Base-by-base conservation (phyloP, 2,888 invertebrate genomes). In the Hirtodrosophila duncani region DNA sequence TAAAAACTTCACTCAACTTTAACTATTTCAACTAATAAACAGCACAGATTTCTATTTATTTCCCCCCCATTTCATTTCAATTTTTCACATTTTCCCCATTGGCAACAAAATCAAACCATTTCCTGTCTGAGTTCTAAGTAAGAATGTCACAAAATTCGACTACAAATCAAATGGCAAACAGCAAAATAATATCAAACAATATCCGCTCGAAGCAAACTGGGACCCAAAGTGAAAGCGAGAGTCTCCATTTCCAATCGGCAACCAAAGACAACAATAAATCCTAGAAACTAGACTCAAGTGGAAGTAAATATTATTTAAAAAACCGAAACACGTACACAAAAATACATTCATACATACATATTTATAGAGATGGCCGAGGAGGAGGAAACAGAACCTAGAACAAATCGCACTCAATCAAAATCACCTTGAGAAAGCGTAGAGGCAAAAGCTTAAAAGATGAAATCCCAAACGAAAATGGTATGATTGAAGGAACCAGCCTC, bases 351-450 rank as follows among this genome's bases (percentile, higher is more conserved):
- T n/a, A n/a, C n/a, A n/a, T n/a, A n/a, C n/a, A n/a, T n/a, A n/a
- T n/a, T n/a, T n/a, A n/a, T n/a, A n/a, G n/a, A n/a, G n/a, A n/a
- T n/a, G n/a, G n/a, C n/a, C n/a, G n/a, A n/a, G n/a, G n/a, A n/a
- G n/a, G n/a, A n/a, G 74, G 50, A 67, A 62, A 52, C 66, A 62
- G 67, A 77, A 71, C n/a, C n/a, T n/a, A 71, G 71, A 71, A 80
- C 78, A 78, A 78, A 80, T 80, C 77, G 71, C 75, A 70, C 69
- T 72, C 72, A 77, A 77, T 77, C 75, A 71, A 77, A 70, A 79
- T 75, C 75, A 77, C 71, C 75, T 77, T 71, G 30, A 30, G 14
- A 30, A 7, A 11, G 30, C n/a, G 14, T 8, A 16, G 14, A 17
- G 17, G 33, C 41, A 46, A 50, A 51, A 75, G 70, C 72, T 67